Evolutionary conservation across 2,888 invertebrate genomes (phyloP), one percentile per base, ranked within the genome.

Genomic region (Catocala fraxini): DNA sequence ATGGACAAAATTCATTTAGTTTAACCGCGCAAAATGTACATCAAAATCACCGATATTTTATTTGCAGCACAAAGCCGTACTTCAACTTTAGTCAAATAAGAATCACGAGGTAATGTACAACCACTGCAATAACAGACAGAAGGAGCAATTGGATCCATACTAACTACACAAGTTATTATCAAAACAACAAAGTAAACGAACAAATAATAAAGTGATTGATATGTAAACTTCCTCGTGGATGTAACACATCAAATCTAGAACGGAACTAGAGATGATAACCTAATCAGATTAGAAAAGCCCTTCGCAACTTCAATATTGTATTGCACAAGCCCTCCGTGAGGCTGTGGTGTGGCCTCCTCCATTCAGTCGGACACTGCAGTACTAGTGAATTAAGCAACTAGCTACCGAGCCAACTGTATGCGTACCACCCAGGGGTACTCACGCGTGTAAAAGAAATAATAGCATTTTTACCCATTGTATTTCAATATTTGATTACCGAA

Each of bases 361-460:
- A 84, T 86, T 84, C 78, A 84, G 77, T 71, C 73, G 68, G 66
- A 59, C 75, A 70, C 71, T 63, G 58, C 57, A 60, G 67, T 76
- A 51, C 65, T 65, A 68, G 47, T 43, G 68, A 51, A 70, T 86
- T 85, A 75, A 63, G 85, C 78, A 86, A 86, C 75, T 48, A 60
- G 63, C 56, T 53, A 51, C 52, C 59, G 53, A 70, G 63, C 63
- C 53, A 54, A 69, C 71, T 73, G 73, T 75, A 70, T 71, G 63
- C 70, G 73, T 73, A 77, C 73, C 76, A 60, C 68, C 56, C 62
- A 42, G 39, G 54, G 59, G 71, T 78, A 73, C 77, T 81, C 82
- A 83, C 80, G 85, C 84, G 80, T 85, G 80, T 75, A 78, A 82
- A 76, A 68, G 69, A 68, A 65, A 66, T 81, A 81, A 79, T 75